Evolutionary conservation across 1,140 invertebrate species (phyloP).

Genomic region (Bradysia coprophila): DNA sequence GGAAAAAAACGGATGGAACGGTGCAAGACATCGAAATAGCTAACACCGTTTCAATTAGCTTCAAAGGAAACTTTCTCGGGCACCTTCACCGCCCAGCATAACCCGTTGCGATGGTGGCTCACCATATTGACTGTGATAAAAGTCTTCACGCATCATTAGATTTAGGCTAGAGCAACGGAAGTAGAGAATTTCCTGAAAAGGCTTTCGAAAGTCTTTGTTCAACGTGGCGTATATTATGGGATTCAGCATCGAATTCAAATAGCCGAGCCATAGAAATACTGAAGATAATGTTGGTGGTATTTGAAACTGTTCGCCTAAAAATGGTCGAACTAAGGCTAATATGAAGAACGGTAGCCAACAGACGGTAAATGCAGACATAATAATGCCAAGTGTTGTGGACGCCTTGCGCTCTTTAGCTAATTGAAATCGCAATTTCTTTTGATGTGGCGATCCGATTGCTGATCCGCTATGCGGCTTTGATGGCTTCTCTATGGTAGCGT

Average conservation of each 20-base stretch:
- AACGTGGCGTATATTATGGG: constrained; percentile 87
- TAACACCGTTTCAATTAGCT: constrained; percentile 3
- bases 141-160: constrained; percentile 80
- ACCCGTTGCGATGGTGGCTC: constrained; percentile 36
- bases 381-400: constrained; percentile 89
- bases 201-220: constrained; percentile 80
- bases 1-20: too few relatives aligned
- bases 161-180: constrained; percentile 75
- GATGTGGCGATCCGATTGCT: constrained; percentile 29
- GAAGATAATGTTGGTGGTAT: constrained; percentile 58
- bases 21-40: too few relatives aligned
- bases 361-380: constrained; percentile 90
- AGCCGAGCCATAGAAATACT: constrained; percentile 75
- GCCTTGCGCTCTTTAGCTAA: constrained; percentile 83
- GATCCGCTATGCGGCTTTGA: constrained; percentile 19
- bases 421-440: constrained; percentile 57
- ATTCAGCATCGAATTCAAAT: constrained; percentile 82
- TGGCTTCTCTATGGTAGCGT: constrained; percentile 33
- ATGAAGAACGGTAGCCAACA: constrained; percentile 98
- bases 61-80: constrained; percentile 23
- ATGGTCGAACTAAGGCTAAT: constrained; percentile 69
- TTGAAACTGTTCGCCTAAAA: constrained; percentile 38
- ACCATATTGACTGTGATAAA: constrained; percentile 81
- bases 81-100: constrained; percentile 21
- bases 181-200: constrained; percentile 79